Evolutionary conservation across 2,888 invertebrate species (phyloP).

Genomic region (Andrena fulva): DNA sequence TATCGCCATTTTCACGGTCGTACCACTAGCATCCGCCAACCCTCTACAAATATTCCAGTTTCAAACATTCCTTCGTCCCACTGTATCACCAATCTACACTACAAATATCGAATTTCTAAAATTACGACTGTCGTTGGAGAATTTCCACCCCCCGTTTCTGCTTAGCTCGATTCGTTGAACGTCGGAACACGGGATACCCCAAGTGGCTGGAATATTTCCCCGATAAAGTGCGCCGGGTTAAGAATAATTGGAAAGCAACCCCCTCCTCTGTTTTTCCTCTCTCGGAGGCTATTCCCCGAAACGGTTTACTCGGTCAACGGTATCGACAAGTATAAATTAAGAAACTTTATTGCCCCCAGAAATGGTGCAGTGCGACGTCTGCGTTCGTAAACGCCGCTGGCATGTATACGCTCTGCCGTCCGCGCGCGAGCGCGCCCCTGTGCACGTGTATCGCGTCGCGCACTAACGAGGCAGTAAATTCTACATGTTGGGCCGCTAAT

Average conservation of each 20-base stretch:
- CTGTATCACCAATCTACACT: neutral
- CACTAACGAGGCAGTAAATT: slow-evolving; percentile 70
- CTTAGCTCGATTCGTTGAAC: neutral
- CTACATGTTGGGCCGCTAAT: slow-evolving; percentile 65
- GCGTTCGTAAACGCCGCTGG: slow-evolving; percentile 49
- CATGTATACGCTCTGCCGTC: slow-evolving; percentile 20
- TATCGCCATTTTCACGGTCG: neutral
- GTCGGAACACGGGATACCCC: slow-evolving; percentile 24
- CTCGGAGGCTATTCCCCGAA: slow-evolving; percentile 25
- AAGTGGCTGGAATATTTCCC: slow-evolving; percentile 26
- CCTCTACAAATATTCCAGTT: neutral
- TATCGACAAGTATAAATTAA: slow-evolving; percentile 66
- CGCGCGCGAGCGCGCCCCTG: neutral
- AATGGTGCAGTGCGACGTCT: slow-evolving; percentile 65
- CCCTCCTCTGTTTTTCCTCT: slow-evolving; percentile 10
- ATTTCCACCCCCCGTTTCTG: neutral
- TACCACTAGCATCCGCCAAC: neutral
- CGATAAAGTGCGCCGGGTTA: slow-evolving; percentile 28
- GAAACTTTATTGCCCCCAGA: slow-evolving; percentile 60
- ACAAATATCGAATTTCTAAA: slow-evolving; percentile 24
- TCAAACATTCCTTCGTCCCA: neutral
- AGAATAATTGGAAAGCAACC: slow-evolving; percentile 46
- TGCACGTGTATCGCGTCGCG: slow-evolving; percentile 39
- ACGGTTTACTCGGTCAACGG: slow-evolving; percentile 44
- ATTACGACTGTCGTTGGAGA: neutral